A percentile compares a stretch with the other conserved stretches of the same genome.
phyloP scores from a whole-genome alignment of 2,113 vertebrate species.

The Larimichthys polyactis region DNA sequence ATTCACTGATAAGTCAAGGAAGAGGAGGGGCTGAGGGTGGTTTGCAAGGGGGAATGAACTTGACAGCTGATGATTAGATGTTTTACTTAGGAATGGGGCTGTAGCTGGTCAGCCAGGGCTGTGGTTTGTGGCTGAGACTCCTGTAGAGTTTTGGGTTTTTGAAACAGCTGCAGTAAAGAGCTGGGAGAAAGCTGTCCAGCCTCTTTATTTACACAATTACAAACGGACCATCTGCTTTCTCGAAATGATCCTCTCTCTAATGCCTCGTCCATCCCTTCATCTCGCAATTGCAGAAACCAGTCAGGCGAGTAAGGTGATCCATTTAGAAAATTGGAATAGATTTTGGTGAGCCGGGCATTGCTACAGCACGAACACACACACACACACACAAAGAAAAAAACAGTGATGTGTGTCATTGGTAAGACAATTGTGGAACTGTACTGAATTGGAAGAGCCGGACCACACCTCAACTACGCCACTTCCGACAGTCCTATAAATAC shows the following conservation, averaged over 20 bases:
- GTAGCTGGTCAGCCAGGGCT: not conserved
- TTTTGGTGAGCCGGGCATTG: not conserved
- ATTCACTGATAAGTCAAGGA: constrained; percentile 22
- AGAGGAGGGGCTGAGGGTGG: constrained; percentile 3
- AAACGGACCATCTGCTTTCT: constrained; percentile 3
- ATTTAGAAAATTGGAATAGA: constrained; percentile 27
- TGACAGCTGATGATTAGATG: constrained; percentile 14
- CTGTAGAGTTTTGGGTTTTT: constrained; percentile 3
- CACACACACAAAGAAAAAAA: not conserved
- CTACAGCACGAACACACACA: not conserved
- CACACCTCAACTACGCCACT: no score
- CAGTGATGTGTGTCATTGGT: not conserved
- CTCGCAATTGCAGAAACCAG: not conserved
- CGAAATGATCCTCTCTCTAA: not conserved
- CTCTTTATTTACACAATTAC: not conserved
- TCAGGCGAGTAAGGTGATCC: not conserved
- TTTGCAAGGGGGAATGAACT: not conserved
- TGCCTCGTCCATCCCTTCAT: not conserved
- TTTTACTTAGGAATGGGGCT: constrained; percentile 4
- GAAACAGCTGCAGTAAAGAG: not conserved
- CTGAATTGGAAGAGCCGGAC: not conserved
- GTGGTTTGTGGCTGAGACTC: not conserved
- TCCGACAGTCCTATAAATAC: no score
- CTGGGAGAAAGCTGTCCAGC: not conserved
- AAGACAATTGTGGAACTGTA: not conserved